Evolutionary conservation across 2,888 invertebrate species (phyloP), one percentile per base, ranked within the genome.

Genomic region (Chloroclysta siterata): DNA sequence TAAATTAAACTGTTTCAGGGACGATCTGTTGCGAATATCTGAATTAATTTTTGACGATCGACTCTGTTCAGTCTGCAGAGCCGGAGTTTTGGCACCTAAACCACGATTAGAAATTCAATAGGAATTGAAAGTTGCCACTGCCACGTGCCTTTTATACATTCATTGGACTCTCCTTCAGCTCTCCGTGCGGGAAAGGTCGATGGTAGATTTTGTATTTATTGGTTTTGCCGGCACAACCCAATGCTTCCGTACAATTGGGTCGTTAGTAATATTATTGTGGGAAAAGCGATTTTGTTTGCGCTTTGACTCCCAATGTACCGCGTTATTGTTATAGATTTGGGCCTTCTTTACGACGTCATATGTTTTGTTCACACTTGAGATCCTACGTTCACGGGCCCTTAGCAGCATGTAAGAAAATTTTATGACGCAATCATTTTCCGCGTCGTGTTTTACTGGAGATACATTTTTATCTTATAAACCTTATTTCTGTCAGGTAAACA

Each of bases 231-330:
- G 83, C 84, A 84, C 85, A 82, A 80, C 85, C 84, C 86, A 86
- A 87, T 89, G 89, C 88, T 85, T 84, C 83, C 85, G 80, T 88
- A 91, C 90, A 90, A 91, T 92, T 87, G 90, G 85, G 79, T 92
- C 91, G 90, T 93, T 91, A 91, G 90, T 89, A 89, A 90, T 89
- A 91, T 90, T 91, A 89, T 88, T 91, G 90, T 88, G 84, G 85
- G 83, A 82, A 88, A 89, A 89, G 82, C 88, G 87, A 89, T 90
- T 90, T 90, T 87, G 89, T 90, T 90, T 88, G 85, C 87, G 85
- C 90, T 89, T 89, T 90, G 90, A 89, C 87, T 90, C 84, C 81
- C 85, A 88, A 87, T 88, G 84, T 86, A 83, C 85, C 81, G 80
- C 83, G 82, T 83, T 87, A 89, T 90, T 90, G 88, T 90, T 88